Evolutionary conservation across 1,140 invertebrate species (phyloP), one percentile per base, ranked within the genome.

Genomic region (Drosophila baimaii): DNA sequence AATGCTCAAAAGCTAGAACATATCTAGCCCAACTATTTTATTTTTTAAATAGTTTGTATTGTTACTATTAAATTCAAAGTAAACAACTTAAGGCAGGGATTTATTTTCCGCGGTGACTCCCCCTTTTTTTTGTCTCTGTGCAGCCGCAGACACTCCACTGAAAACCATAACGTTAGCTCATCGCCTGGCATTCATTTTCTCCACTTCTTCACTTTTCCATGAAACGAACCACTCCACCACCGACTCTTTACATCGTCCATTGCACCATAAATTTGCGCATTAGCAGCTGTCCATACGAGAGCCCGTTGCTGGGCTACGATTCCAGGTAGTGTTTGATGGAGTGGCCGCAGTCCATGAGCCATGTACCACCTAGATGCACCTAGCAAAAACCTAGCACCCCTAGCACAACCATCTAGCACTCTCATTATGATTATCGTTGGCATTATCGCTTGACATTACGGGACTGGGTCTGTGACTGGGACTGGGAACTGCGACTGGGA

Each of bases 231-330:
- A 44, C 55, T 59, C 61, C 77, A 54, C 64, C n/a, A n/a, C 37
- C 57, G 51, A 59, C 52, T 59, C 47, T 46, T 43, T 27, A 73
- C 76, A 69, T 54, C 55, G 72, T 46, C 62, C 54, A 54, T 44
- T 54, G 64, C 80, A 79, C 69, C 75, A 88, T 81, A 79, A 89
- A 83, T 90, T 88, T 90, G 57, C 82, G 86, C 66, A 88, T 88
- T 88, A 88, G 72, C 88, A 93, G 93, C 91, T 90, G 79, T 68
- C 77, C 89, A 85, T 93, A 91, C 63, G 93, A 93, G 92, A 93
- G 93, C 77, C 92, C 91, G 63, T 81, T 92, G 55, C 90, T 93
- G 58, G 92, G 92, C 92, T 93, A 92, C 85, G 93, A 93, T 73
- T 89, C 93, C 74, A 94, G 93, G 93, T 94, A 91, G 65, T 65